Base-by-base conservation (phyloP, 2,888 invertebrate species). In the Leucophenga montana region DNA sequence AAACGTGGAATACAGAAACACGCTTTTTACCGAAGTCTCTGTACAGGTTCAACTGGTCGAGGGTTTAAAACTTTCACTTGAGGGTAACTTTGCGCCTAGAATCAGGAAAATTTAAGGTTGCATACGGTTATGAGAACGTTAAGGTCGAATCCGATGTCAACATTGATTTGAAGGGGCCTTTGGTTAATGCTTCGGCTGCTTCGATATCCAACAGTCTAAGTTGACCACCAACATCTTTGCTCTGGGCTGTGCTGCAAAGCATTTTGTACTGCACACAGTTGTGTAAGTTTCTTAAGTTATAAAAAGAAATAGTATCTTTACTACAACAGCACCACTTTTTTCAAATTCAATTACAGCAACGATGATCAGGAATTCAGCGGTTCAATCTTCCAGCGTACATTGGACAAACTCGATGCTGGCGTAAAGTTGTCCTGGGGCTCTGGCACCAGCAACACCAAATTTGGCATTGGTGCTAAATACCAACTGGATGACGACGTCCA, bases 311-410 rank as follows among this genome's bases (percentile, higher is more conserved):
- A n/a, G n/a, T n/a, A n/a, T n/a, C n/a, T n/a, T n/a, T n/a, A n/a
- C n/a, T n/a, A n/a, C n/a, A n/a, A n/a, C n/a, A n/a, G n/a, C n/a
- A n/a, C n/a, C n/a, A n/a, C n/a, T n/a, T n/a, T n/a, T n/a, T n/a
- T n/a, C n/a, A n/a, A n/a, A n/a, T n/a, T 75, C 71, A 77, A 75
- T 85, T 86, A 59, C 87, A 97, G 97, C 78, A 95, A 97, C 89
- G 96, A 98, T 89, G 97, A 97, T 78, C 94, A 96, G 89, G 95
- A 97, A 87, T 98, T 98, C 88, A 94, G 93, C 76, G 98, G 97
- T 70, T 95, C 96, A 71, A 94, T 98, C 90, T 97, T 94, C 91
- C 98, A 98, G 90, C 95, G 95, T 90, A 94, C 97, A 76, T 95
- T 94, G 67, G 93, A 94, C 61, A 92, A 94, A 79, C 89, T 98